Base-by-base conservation (phyloP, 2,797 vertebrate species). In the Arremon aurantiirostris region DNA sequence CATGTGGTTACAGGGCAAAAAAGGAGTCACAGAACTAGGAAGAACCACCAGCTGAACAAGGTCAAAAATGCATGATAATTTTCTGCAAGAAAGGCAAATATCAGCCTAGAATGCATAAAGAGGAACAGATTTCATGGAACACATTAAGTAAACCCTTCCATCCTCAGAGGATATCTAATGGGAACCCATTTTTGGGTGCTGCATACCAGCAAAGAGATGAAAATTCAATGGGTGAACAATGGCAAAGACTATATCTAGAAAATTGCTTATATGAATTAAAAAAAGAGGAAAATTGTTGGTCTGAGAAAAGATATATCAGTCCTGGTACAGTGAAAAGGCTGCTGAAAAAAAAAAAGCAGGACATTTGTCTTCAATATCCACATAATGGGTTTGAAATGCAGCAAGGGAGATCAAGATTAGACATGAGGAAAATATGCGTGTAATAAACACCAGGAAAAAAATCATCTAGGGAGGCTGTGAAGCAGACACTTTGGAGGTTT, bases 371-470 rank as follows among this genome's bases (percentile, higher is more conserved):
- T 73, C 64, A 32, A 34, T 76, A 65, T 53, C 39, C 46, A 44
- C 55, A 63, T 55, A 94, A 86, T 14, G 12, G 37, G 16, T 66
- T 52, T 90, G 73, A 93, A 95, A 86, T 50, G 47, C 63, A 94
- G 47, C 82, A 89, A 83, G 52, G 70, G 42, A 94, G 70, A 88
- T 76, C 46, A 75, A 90, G 85, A 95, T 92, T 75, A 95, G 70
- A 81, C 50, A 81, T 21, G 32, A 81, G 71, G 50, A 96, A 96
- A 96, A 93, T 78, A 91, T 49, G 79, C 1, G 0, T 69, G 47
- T 57, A 93, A 82, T 90, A 93, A 88, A 73, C 50, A 86, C 35
- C 71, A 91, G 53, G 9, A 41, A 61, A 60, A 90, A 89, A 63
- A 26, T 72, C 50, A 68, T 37, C 59, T 76, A 37, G 52, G 65